phyloP scores from a whole-genome alignment of 2,797 vertebrate genomes.

The Sebastes alutus region DNA sequence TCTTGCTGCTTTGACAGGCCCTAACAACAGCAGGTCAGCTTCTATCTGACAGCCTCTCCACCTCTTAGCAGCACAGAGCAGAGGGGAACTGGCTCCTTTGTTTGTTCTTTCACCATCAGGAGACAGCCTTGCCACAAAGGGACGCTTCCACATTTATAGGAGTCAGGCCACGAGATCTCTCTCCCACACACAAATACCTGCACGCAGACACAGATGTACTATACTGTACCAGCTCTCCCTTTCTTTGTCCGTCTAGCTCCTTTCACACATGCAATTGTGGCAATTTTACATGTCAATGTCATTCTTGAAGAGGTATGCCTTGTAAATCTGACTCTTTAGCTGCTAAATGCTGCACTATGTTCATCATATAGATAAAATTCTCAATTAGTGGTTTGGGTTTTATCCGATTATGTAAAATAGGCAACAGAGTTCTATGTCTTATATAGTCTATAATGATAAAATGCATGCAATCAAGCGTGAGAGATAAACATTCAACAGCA shows the following conservation, averaged over 20 bases:
- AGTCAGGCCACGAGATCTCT: slow-evolving; percentile 24
- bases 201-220: not conserved
- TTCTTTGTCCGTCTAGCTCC: not conserved
- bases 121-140: slow-evolving; percentile 43
- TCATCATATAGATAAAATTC: not conserved
- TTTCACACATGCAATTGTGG: not conserved
- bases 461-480: not conserved
- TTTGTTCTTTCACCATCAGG: slow-evolving; percentile 62
- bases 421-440: not conserved
- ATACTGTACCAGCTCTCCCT: not conserved
- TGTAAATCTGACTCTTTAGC: not conserved
- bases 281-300: not conserved
- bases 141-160: slow-evolving; percentile 25
- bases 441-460: not conserved
- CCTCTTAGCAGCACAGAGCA: slow-evolving; percentile 47
- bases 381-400: not conserved
- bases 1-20: slow-evolving; percentile 61
- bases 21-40: slow-evolving; percentile 65
- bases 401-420: not conserved
- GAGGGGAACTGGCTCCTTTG: slow-evolving; percentile 50
- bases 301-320: not conserved
- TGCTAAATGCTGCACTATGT: not conserved
- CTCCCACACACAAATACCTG: slow-evolving; percentile 1
- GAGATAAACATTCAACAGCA: not conserved
- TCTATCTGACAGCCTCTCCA: slow-evolving; percentile 61